These are phyloP conservation scores for Nemopilema nomurai DNA, from an alignment of 30 jellyfish, hydroid and myxozoan genomes.

Conservation along the genomic window DNA sequence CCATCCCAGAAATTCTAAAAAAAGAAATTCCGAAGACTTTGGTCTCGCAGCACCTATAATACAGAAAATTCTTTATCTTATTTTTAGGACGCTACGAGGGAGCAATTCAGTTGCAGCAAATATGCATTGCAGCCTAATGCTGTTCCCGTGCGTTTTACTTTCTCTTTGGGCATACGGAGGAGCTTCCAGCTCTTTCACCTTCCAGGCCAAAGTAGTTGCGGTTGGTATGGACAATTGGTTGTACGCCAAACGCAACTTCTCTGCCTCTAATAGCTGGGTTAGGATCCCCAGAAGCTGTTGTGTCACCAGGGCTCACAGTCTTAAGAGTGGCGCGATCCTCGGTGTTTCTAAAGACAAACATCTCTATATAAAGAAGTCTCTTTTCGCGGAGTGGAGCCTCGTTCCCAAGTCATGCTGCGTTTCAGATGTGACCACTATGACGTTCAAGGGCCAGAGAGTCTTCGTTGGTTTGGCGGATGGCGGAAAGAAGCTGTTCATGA, in stretches of 20 bases:
- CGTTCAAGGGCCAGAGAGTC: neutral
- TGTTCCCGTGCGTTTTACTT: neutral
- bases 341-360: constrained; percentile 31
- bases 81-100: neutral
- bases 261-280: neutral
- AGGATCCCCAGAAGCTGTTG: constrained; percentile 18
- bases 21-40: too few species aligned
- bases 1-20: too few species aligned
- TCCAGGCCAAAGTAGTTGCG: neutral
- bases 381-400: neutral
- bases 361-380: constrained; percentile 2
- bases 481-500: neutral
- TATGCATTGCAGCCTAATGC: neutral
- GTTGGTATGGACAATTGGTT: constrained; percentile 12
- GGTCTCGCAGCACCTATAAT: too few species aligned
- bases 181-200: neutral
- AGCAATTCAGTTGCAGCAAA: neutral
- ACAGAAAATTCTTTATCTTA: too few species aligned
- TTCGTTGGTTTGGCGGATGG: neutral
- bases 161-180: neutral
- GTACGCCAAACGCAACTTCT: neutral
- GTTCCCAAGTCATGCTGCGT: constrained; percentile 34
- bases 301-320: constrained; percentile 7
- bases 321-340: constrained; percentile 6
- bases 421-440: constrained; percentile 3